A percentile compares a stretch with the other conserved stretches of the same genome.
phyloP scores from a whole-genome alignment of 35 echinoderm and acorn worm genomes.

The Ophiothrix spiculata region DNA sequence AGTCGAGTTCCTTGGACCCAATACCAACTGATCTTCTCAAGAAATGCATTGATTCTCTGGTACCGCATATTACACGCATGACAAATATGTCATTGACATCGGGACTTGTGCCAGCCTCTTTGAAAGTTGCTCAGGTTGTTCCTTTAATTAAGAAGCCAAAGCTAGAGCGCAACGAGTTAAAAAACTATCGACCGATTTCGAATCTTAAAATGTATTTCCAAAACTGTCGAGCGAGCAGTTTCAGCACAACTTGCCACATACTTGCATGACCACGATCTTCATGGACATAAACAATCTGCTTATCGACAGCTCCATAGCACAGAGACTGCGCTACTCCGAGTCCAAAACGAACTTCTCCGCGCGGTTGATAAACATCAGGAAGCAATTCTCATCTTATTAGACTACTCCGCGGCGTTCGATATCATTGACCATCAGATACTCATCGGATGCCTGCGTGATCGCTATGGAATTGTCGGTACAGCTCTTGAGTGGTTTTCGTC shows the following conservation, averaged over 20 bases:
- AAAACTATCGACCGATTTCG: slow-evolving; percentile 28
- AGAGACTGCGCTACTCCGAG: slow-evolving; percentile 48
- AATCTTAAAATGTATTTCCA: background rate
- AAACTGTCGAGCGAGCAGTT: background rate
- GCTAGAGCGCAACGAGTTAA: background rate
- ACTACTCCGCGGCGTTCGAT: slow-evolving; percentile 68
- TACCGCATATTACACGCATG: background rate
- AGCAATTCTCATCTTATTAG: slow-evolving; percentile 47
- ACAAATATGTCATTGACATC: background rate
- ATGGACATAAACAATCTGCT: slow-evolving; percentile 29
- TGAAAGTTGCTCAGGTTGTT: slow-evolving; percentile 18
- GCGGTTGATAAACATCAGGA: slow-evolving; percentile 48
- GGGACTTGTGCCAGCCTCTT: background rate
- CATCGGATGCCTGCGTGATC: slow-evolving; percentile 24
- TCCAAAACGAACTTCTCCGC: slow-evolving; percentile 42
- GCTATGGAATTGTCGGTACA: slow-evolving; percentile 37
- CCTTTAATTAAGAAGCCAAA: slow-evolving; percentile 15
- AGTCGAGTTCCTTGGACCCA: background rate
- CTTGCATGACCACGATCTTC: slow-evolving; percentile 35
- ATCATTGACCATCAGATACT: slow-evolving; percentile 50
- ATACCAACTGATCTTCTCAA: background rate
- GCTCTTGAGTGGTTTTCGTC: slow-evolving; percentile 40
- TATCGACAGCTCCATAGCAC: slow-evolving; percentile 31
- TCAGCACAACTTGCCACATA: slow-evolving; percentile 17
- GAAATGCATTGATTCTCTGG: background rate